Conservation (phyloP, 2,888 invertebrate species). For the Scaeva pyrastri region DNA sequence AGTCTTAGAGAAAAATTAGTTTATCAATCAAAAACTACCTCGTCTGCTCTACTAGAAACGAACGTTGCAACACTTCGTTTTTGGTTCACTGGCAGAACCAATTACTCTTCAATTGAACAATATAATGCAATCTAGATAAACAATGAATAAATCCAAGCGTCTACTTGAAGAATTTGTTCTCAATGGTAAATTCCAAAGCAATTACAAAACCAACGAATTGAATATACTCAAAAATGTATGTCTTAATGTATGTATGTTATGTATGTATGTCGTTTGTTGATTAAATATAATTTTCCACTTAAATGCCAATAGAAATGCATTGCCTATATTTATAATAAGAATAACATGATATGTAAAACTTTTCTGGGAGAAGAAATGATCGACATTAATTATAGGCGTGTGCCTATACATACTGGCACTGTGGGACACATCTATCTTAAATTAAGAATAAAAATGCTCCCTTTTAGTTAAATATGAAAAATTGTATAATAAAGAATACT, state of each 20-base stretch:
- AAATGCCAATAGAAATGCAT: background rate
- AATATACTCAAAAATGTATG: background rate
- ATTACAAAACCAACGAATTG: constrained; percentile 11
- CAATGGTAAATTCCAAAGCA: background rate
- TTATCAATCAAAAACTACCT: background rate
- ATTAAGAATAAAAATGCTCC: no score
- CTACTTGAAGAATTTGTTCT: background rate
- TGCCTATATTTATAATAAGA: background rate
- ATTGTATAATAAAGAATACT: no score
- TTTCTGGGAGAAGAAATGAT: background rate
- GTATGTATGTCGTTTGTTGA: no score
- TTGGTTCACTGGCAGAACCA: background rate
- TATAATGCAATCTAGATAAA: constrained; percentile 22
- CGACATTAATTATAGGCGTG: background rate
- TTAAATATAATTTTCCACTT: background rate
- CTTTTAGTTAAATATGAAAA: no score
- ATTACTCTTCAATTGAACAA: constrained; percentile 25
- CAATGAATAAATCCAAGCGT: constrained; percentile 4
- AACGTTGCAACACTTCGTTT: constrained; percentile 4
- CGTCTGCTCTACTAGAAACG: no score
- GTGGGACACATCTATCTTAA: background rate
- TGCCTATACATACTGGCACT: background rate
- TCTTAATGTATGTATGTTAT: no score
- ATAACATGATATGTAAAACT: background rate
- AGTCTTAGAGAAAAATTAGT: background rate